Percentiles rank a stretch among this genome's conserved stretches.
Evolutionary conservation across 2,888 invertebrate species (phyloP).

Genomic region (Saturnia pavonia): DNA sequence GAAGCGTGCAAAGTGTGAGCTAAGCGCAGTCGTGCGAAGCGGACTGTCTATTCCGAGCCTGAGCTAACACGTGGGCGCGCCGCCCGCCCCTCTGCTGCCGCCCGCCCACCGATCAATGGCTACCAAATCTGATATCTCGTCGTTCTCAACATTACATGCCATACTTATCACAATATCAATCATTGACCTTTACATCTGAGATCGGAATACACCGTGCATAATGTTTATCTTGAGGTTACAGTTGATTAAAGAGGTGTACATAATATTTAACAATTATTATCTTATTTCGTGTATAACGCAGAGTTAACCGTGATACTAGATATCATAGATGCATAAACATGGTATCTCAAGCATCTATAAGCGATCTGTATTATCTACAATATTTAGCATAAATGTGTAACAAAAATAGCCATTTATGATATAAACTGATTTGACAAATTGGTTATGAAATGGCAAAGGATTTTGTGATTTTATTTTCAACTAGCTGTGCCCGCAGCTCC

Average conservation of each 20-base stretch:
- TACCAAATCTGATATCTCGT: conserved; percentile 66
- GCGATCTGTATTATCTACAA: not conserved
- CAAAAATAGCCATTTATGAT: not conserved
- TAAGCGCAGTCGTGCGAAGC: conserved; percentile 58
- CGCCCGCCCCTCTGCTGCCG: conserved; percentile 55
- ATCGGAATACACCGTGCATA: too few species aligned
- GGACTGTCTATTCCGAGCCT: conserved; percentile 76
- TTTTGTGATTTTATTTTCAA: too few species aligned
- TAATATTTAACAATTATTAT: not conserved
- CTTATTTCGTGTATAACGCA: not conserved
- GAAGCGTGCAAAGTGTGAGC: conserved; percentile 43
- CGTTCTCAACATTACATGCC: conserved; percentile 27
- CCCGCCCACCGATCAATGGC: conserved; percentile 74
- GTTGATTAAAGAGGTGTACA: not conserved
- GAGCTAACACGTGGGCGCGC: conserved; percentile 75
- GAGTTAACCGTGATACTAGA: not conserved
- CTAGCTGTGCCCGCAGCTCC: too few species aligned
- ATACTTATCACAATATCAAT: conserved; percentile 20
- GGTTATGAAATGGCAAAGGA: too few species aligned
- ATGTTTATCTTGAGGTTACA: too few species aligned
- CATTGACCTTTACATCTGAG: conserved; percentile 18
- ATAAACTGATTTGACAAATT: not conserved
- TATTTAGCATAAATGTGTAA: not conserved
- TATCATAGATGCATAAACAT: not conserved
- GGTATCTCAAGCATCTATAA: not conserved